A percentile compares a stretch with the other conserved stretches of the same genome.
Conservation (phyloP, 2,113 vertebrate species). For the Muntiacus muntjak region DNA sequence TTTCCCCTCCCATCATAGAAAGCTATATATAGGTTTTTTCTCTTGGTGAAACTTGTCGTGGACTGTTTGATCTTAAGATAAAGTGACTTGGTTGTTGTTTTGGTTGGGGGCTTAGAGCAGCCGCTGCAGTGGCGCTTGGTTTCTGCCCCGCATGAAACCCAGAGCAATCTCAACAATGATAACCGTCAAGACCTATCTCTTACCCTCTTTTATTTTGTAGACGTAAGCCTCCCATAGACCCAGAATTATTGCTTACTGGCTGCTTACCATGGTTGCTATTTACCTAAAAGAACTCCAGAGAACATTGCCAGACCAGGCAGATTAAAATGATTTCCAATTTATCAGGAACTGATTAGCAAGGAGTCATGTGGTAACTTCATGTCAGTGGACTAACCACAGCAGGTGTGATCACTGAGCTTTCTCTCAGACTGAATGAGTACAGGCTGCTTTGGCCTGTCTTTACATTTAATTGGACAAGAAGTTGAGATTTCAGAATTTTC, state of each 20-base stretch:
- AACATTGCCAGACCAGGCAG: background rate
- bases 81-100: background rate
- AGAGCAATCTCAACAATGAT: background rate
- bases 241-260: background rate
- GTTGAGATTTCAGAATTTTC: background rate
- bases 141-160: background rate
- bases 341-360: background rate
- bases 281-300: background rate
- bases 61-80: constrained; percentile 6
- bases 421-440: background rate
- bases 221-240: background rate
- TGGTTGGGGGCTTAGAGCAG: background rate
- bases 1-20: background rate
- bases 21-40: background rate
- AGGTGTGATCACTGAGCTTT: background rate
- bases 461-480: background rate
- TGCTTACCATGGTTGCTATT: background rate
- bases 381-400: too few species aligned
- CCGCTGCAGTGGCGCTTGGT: background rate
- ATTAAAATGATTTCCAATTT: background rate
- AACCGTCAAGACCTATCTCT: background rate
- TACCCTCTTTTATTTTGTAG: background rate
- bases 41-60: background rate
- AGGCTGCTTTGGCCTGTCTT: background rate
- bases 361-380: background rate